These are phyloP conservation scores for Agapetus fuscipes DNA, from an alignment of 2,888 invertebrate genomes.

Conservation along the genomic window DNA sequence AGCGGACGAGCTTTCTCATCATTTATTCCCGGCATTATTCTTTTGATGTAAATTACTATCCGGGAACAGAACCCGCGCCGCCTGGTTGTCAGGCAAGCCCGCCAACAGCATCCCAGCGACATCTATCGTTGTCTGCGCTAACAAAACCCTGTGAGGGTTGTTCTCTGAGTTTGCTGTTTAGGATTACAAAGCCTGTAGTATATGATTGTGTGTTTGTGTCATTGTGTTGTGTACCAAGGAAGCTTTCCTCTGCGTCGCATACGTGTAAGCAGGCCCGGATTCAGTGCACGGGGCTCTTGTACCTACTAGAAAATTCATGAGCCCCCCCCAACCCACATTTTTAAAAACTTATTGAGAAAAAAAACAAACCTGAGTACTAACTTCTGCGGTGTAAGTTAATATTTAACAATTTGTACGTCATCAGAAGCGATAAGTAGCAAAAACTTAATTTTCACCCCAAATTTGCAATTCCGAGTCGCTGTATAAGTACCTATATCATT, in stretches of 20 bases:
- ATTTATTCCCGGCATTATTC: conserved; percentile 20
- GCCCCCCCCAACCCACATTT: too few relatives aligned
- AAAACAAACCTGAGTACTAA: too few relatives aligned
- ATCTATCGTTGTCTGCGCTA: conserved; percentile 14
- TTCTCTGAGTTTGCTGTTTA: conserved; percentile 13
- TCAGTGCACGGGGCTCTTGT: too few relatives aligned
- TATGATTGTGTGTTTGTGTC: conserved; percentile 13
- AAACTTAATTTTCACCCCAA: too few relatives aligned
- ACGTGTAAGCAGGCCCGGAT: too few relatives aligned
- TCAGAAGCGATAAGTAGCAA: too few relatives aligned
- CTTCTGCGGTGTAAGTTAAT: too few relatives aligned
- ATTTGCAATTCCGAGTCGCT: too few relatives aligned
- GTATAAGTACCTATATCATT: too few relatives aligned
- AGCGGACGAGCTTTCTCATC: conserved; percentile 20
- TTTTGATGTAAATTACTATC: conserved; percentile 21
- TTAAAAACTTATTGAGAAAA: too few relatives aligned
- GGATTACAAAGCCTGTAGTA: conserved; percentile 14
- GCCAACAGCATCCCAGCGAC: conserved; percentile 4
- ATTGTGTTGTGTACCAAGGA: conserved; percentile 15
- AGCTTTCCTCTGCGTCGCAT: conserved; percentile 17
- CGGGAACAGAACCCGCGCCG: conserved; percentile 15
- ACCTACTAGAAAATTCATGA: too few relatives aligned
- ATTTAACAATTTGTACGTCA: too few relatives aligned
- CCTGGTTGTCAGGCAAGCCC: conserved; percentile 9
- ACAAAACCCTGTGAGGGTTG: conserved; percentile 14